Percentiles rank a stretch among this genome's conserved stretches.
Evolutionary conservation across 2,888 invertebrate species (phyloP).

Genomic region (Cephus nigrinus): DNA sequence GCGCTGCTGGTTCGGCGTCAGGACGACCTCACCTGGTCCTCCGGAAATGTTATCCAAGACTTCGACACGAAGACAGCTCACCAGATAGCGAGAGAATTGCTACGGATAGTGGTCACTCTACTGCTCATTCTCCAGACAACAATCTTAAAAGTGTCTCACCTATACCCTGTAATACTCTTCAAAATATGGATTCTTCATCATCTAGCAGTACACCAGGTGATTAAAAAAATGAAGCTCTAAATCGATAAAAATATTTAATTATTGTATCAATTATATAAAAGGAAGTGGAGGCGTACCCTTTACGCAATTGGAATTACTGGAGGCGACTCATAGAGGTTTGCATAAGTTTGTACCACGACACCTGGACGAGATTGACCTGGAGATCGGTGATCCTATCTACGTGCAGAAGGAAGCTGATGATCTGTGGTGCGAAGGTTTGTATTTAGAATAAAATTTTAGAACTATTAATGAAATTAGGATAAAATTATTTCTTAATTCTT

Average conservation of each 20-base stretch:
- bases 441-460: not conserved
- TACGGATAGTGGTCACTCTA: slow-evolving; percentile 91
- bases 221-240: not conserved
- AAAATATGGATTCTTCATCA: slow-evolving; percentile 60
- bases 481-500: not conserved
- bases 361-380: slow-evolving; percentile 94
- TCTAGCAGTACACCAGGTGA: slow-evolving; percentile 60
- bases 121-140: slow-evolving; percentile 88
- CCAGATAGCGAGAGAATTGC: slow-evolving; percentile 88
- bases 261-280: slow-evolving; percentile 46
- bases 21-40: slow-evolving; percentile 55
- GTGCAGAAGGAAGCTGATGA: slow-evolving; percentile 97
- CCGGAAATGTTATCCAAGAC: slow-evolving; percentile 56
- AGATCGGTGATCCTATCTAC: slow-evolving; percentile 97
- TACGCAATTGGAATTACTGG: slow-evolving; percentile 85
- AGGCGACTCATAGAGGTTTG: slow-evolving; percentile 94
- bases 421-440: slow-evolving; percentile 94
- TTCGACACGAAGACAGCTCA: slow-evolving; percentile 79
- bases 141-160: slow-evolving; percentile 89
- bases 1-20: slow-evolving; percentile 64
- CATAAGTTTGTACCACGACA: slow-evolving; percentile 97
- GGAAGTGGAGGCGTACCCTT: slow-evolving; percentile 82
- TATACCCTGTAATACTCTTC: slow-evolving; percentile 69
- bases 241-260: not conserved
- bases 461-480: not conserved